These are phyloP conservation scores for Orchestes rusci DNA, from an alignment of 2,888 invertebrate genomes.

Conservation along the genomic window DNA sequence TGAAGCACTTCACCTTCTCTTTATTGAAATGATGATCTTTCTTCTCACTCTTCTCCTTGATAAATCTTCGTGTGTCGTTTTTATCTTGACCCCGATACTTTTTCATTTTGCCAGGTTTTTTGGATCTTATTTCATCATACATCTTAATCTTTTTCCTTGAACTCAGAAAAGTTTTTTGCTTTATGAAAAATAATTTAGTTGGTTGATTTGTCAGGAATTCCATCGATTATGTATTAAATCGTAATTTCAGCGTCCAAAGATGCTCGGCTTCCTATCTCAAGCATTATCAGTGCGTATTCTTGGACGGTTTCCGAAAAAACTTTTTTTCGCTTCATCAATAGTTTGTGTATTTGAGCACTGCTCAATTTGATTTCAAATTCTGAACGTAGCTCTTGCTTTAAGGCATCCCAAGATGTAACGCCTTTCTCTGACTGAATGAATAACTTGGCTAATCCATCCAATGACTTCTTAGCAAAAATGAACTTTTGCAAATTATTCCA, in stretches of 20 bases:
- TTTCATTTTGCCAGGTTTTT: too few relatives aligned
- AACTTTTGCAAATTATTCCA: too few relatives aligned
- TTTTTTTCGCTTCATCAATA: slow-evolving; percentile 30
- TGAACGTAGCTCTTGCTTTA: slow-evolving; percentile 24
- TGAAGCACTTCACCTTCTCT: too few relatives aligned
- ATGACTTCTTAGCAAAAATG: slow-evolving; percentile 31
- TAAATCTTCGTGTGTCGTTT: too few relatives aligned
- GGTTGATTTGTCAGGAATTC: slow-evolving; percentile 30
- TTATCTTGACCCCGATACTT: too few relatives aligned
- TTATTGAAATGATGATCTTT: too few relatives aligned
- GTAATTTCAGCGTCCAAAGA: slow-evolving; percentile 34
- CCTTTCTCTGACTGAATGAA: slow-evolving; percentile 29
- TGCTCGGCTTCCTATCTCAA: slow-evolving; percentile 36
- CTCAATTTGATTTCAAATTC: too few relatives aligned
- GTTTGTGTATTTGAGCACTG: too few relatives aligned
- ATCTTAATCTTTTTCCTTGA: slow-evolving; percentile 20
- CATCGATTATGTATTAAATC: slow-evolving; percentile 40
- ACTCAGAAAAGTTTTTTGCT: slow-evolving; percentile 20
- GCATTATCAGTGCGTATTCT: slow-evolving; percentile 38
- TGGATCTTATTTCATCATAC: slow-evolving; percentile 14
- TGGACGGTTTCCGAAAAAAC: slow-evolving; percentile 34
- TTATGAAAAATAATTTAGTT: slow-evolving; percentile 30
- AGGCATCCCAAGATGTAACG: slow-evolving; percentile 25
- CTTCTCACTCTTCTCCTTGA: too few relatives aligned
- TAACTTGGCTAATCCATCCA: slow-evolving; percentile 30